Base-by-base conservation (phyloP, 2,888 invertebrate species). In the Acronicta alni region DNA sequence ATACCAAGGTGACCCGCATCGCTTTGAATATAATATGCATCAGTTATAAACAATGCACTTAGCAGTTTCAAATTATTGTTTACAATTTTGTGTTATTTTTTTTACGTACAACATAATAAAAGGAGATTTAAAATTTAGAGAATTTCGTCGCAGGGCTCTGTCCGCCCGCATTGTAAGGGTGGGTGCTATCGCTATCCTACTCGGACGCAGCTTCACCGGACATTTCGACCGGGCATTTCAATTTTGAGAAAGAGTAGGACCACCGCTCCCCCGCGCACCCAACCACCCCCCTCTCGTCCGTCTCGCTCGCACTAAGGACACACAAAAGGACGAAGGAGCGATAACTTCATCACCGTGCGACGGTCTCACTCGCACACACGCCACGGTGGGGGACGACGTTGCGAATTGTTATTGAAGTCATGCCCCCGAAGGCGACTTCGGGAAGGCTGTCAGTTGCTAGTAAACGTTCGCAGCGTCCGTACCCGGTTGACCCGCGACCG, bases 171-270 rank as follows among this genome's bases (percentile, higher is more conserved):
- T 90, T 88, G 91, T 91, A 91, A 92, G 93, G 93, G 93, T 93
- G 92, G 93, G 90, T 90, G 92, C 88, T 93, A 93, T 92, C 89
- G 93, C 93, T 86, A 75, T 94, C 93, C 93, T 82, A 90, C 93
- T 94, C 93, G 93, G 93, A 93, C 94, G 91, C 93, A 93, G 93
- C 94, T 91, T 93, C 93, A 91, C 94, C 92, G 94, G 94, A 94
- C 94, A 94, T 93, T 94, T 94, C 94, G 94, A 93, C 94, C 94
- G 94, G 94, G 94, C 94, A 94, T 94, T 94, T 94, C 94, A 94
- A 94, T 94, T 94, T 94, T 93, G 94, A 94, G 94, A 94, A 94
- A 94, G 93, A 93, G 94, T 92, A 93, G 93, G 92, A 93, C 91
- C 91, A 89, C 84, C 87, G 80, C 89, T 77, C 86, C 85, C 85